A percentile compares a stretch with the other conserved stretches of the same genome.
Conservation (phyloP, 2,797 vertebrate species). For the Dipus sagitta region DNA sequence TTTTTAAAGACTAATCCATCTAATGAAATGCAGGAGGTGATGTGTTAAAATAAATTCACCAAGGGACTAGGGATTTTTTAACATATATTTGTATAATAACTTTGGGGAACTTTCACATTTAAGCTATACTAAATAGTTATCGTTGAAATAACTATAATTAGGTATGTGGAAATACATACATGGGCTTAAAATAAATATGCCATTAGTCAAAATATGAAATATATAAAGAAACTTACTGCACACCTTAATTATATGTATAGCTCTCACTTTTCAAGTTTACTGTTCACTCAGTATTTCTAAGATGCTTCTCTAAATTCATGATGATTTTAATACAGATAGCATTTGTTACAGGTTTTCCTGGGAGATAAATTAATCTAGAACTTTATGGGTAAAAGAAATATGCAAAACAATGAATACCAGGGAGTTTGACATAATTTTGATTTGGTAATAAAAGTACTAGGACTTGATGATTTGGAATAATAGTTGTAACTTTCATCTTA, state of each 20-base stretch:
- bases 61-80: constrained; percentile 56
- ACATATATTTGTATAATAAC: constrained; percentile 55
- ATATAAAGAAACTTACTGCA: background rate
- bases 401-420: constrained; percentile 53
- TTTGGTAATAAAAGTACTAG: constrained; percentile 49
- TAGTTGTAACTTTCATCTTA: constrained; percentile 59
- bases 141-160: constrained; percentile 12
- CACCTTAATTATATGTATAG: background rate
- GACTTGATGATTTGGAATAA: constrained; percentile 66
- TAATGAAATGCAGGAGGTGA: constrained; percentile 75
- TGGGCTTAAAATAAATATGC: constrained; percentile 28
- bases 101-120: constrained; percentile 61
- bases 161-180: background rate
- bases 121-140: constrained; percentile 58
- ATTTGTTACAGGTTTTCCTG: background rate
- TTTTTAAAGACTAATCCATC: constrained; percentile 71
- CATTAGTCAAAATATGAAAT: constrained; percentile 29
- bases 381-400: constrained; percentile 55
- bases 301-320: constrained; percentile 20
- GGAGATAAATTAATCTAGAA: constrained; percentile 62
- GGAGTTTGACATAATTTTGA: constrained; percentile 62
- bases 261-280: background rate
- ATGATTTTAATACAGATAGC: constrained; percentile 26
- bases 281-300: constrained; percentile 26
- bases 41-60: constrained; percentile 63